Conservation (phyloP, 2,888 invertebrate species). For the Pyrochroa serraticornis region DNA sequence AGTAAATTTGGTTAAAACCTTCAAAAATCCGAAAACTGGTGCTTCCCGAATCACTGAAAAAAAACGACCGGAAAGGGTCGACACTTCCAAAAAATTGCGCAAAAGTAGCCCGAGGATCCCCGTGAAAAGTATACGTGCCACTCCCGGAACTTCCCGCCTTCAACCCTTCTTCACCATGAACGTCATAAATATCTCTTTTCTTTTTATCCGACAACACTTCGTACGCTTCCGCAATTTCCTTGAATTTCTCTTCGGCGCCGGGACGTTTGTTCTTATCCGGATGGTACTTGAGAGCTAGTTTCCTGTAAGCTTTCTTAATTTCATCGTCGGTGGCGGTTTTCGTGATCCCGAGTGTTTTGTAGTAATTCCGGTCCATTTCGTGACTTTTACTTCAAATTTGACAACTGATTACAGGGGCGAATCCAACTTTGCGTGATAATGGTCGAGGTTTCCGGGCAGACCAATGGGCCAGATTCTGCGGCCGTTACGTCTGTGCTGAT, state of each 20-base stretch:
- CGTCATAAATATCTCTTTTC: constrained; percentile 91
- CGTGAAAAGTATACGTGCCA: constrained; percentile 83
- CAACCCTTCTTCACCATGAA: constrained; percentile 88
- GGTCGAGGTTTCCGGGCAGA: constrained; percentile 73
- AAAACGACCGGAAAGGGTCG: constrained; percentile 88
- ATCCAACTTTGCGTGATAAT: constrained; percentile 70
- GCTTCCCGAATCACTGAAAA: no score
- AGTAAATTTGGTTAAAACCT: no score
- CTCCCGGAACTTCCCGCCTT: constrained; percentile 72
- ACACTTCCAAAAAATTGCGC: constrained; percentile 94
- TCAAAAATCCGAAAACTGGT: no score
- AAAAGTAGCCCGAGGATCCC: constrained; percentile 94
- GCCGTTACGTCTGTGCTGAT: constrained; percentile 72
- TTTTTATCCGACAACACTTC: constrained; percentile 94
- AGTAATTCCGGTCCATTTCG: constrained; percentile 94
- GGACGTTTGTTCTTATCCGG: constrained; percentile 96
- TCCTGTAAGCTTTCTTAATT: constrained; percentile 93
- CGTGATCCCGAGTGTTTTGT: constrained; percentile 85
- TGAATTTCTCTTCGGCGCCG: constrained; percentile 93
- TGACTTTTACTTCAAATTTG: constrained; percentile 6
- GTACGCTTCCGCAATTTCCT: constrained; percentile 96
- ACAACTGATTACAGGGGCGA: constrained; percentile 64
- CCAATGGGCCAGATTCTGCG: constrained; percentile 78
- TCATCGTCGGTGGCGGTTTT: constrained; percentile 90
- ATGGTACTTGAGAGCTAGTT: constrained; percentile 95